phyloP scores from a whole-genome alignment of 2,113 vertebrate genomes.

The Irena cyanogastra region DNA sequence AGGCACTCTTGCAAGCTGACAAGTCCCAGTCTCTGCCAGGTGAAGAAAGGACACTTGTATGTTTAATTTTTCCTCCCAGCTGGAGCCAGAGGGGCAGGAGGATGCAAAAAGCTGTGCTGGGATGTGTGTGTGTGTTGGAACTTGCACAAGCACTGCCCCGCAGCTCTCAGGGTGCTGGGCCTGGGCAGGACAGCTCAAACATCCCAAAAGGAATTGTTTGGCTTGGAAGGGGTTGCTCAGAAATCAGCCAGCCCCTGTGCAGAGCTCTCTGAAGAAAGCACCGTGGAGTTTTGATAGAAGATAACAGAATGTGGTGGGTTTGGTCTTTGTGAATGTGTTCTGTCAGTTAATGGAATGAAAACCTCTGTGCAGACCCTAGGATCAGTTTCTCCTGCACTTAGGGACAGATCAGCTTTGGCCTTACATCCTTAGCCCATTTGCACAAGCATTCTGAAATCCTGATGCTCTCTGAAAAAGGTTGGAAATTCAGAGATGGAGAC shows the following conservation, averaged over 20 bases:
- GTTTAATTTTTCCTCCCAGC: slow-evolving; percentile 20
- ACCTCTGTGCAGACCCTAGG: not conserved
- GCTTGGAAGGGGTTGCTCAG: not conserved
- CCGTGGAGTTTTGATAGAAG: not conserved
- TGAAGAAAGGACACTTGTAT: not conserved
- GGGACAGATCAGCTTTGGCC: not conserved
- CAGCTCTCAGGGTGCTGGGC: not conserved
- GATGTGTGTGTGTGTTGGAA: not conserved
- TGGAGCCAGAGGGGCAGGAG: not conserved
- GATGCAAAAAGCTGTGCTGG: not conserved
- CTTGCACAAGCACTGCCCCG: not conserved
- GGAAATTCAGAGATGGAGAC: not conserved
- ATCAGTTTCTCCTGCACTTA: accelerated
- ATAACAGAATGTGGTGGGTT: not conserved
- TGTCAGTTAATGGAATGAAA: not conserved
- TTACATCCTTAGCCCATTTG: not conserved
- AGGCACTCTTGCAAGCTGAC: not conserved
- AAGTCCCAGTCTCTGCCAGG: not conserved
- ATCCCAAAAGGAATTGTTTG: not conserved
- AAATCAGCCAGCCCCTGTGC: not conserved
- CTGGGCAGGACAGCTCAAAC: not conserved
- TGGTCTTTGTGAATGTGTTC: not conserved
- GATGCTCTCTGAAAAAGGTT: not conserved
- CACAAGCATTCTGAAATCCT: not conserved
- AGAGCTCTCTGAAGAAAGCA: not conserved